Evolutionary conservation across 1,140 invertebrate genomes (phyloP).

Genomic region (Pseudomyrmex pallidus): DNA sequence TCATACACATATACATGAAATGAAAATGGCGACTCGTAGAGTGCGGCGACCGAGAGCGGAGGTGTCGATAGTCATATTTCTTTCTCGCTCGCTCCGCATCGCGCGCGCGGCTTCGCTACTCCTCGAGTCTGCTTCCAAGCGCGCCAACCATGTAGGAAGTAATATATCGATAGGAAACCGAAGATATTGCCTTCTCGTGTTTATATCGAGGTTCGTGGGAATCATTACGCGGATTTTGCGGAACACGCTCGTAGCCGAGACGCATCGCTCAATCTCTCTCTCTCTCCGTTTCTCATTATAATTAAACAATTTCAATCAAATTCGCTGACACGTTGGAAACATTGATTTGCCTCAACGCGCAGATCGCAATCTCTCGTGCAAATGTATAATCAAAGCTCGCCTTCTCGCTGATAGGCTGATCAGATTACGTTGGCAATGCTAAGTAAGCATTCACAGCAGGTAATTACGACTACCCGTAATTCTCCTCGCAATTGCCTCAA

Average conservation of each 20-base stretch:
- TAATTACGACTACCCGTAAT: conserved; percentile 59
- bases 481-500: conserved; percentile 43
- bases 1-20: conserved; percentile 72
- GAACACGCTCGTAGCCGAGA: background rate
- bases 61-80: conserved; percentile 70
- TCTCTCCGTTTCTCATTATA: background rate
- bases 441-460: conserved; percentile 46
- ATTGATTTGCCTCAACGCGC: conserved; percentile 21
- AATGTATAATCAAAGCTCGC: conserved; percentile 54
- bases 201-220: conserved; percentile 64
- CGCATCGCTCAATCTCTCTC: too few relatives aligned
- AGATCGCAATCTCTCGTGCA: conserved; percentile 63
- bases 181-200: conserved; percentile 66
- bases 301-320: conserved; percentile 52
- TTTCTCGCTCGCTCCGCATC: background rate
- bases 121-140: conserved; percentile 45
- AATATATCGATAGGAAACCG: conserved; percentile 67
- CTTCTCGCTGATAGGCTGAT: conserved; percentile 46
- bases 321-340: conserved; percentile 20
- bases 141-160: conserved; percentile 53
- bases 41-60: conserved; percentile 31
- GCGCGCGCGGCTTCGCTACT: too few relatives aligned
- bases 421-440: conserved; percentile 50
- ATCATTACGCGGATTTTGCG: conserved; percentile 28
- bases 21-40: conserved; percentile 63